Conservation (phyloP, 2,888 invertebrate species). For the Aphidius colemani region DNA sequence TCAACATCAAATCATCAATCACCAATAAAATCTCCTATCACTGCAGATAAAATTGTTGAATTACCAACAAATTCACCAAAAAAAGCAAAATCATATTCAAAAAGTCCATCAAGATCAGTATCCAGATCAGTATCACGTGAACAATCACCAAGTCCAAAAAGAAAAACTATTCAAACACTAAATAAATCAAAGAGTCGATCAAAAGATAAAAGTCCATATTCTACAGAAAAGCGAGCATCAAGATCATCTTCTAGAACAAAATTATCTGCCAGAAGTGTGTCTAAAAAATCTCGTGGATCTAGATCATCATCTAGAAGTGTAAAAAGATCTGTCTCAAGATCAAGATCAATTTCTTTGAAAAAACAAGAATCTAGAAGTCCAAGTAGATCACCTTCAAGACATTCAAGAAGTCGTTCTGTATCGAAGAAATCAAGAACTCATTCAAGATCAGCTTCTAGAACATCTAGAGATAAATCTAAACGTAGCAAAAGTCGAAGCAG, state of each 20-base stretch:
- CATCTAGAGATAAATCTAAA: constrained; percentile 44
- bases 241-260: constrained; percentile 37
- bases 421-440: constrained; percentile 43
- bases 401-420: constrained; percentile 46
- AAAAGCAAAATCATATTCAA: constrained; percentile 44
- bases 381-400: constrained; percentile 31
- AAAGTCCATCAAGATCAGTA: constrained; percentile 43
- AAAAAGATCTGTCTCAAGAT: constrained; percentile 42
- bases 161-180: too few relatives aligned
- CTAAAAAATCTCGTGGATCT: constrained; percentile 41
- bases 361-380: constrained; percentile 42
- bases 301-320: constrained; percentile 46
- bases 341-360: constrained; percentile 42
- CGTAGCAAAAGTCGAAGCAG: constrained; percentile 47
- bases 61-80: constrained; percentile 31
- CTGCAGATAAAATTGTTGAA: not conserved
- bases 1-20: constrained; percentile 44
- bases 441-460: constrained; percentile 47
- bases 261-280: constrained; percentile 28
- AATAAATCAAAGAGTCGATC: constrained; percentile 24
- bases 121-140: constrained; percentile 48
- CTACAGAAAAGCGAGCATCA: constrained; percentile 35
- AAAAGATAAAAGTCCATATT: constrained; percentile 19
- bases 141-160: constrained; percentile 24
- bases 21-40: not conserved